phyloP scores from a whole-genome alignment of 2,113 vertebrate genomes.

The Chaetodon trifascialis region DNA sequence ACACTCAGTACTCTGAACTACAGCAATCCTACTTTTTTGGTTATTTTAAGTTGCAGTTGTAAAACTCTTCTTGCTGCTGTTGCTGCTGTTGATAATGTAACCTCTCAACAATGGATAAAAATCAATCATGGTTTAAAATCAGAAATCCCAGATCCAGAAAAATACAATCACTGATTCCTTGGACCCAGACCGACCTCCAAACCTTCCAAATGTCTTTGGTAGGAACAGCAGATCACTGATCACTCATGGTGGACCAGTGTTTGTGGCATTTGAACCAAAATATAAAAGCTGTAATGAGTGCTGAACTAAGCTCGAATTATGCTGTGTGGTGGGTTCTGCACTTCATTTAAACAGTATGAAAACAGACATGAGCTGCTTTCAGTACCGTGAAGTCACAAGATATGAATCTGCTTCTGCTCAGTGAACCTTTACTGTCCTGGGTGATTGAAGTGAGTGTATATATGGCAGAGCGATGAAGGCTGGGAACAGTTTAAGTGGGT shows the following conservation, averaged over 20 bases:
- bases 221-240: background rate
- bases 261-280: background rate
- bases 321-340: background rate
- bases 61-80: no score
- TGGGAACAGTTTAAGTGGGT: slow-evolving; percentile 10
- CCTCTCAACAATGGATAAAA: background rate
- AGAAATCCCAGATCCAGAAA: background rate
- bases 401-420: background rate
- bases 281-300: background rate
- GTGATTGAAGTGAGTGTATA: background rate
- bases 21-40: no score
- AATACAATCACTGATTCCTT: background rate
- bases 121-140: background rate
- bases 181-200: background rate
- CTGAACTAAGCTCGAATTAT: background rate
- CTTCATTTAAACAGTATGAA: background rate
- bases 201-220: background rate
- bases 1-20: no score
- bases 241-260: background rate
- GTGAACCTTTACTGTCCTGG: background rate
- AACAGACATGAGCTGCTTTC: background rate
- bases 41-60: no score
- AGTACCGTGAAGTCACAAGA: background rate
- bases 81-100: background rate
- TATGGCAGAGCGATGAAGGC: background rate